phyloP scores from a whole-genome alignment of 2,113 vertebrate genomes.

The Paradoxurus hermaphroditus region DNA sequence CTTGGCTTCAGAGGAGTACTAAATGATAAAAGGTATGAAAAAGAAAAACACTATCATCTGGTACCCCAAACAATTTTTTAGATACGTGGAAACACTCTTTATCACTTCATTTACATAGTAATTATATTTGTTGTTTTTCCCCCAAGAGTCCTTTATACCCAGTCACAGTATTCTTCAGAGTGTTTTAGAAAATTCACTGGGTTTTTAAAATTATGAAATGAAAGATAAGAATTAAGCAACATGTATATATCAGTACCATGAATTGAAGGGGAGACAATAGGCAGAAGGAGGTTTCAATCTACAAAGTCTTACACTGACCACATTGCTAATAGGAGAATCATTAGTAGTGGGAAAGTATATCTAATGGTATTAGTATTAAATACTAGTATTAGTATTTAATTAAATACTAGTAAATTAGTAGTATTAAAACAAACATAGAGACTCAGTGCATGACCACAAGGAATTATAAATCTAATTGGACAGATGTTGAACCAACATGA shows the following conservation, averaged over 20 bases:
- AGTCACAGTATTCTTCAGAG: not conserved
- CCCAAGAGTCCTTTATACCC: not conserved
- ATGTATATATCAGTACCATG: accelerated
- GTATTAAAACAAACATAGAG: no score
- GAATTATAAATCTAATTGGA: not conserved
- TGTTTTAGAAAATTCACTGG: not conserved
- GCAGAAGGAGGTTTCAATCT: not conserved
- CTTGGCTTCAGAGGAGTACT: not conserved
- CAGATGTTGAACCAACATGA: not conserved
- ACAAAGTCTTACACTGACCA: not conserved
- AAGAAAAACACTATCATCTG: not conserved
- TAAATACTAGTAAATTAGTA: no score
- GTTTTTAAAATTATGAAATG: not conserved
- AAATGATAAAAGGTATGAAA: not conserved
- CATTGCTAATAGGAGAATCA: not conserved
- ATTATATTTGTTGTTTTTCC: not conserved
- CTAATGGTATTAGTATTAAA: no score
- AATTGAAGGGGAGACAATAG: not conserved
- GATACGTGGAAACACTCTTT: not conserved
- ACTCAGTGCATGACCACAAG: not conserved
- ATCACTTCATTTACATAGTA: not conserved
- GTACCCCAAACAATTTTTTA: not conserved
- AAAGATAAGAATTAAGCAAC: not conserved
- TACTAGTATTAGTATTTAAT: no score
- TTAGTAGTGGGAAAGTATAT: not conserved